Conservation (phyloP, 2,797 vertebrate species). For the Antennarius maculatus region DNA sequence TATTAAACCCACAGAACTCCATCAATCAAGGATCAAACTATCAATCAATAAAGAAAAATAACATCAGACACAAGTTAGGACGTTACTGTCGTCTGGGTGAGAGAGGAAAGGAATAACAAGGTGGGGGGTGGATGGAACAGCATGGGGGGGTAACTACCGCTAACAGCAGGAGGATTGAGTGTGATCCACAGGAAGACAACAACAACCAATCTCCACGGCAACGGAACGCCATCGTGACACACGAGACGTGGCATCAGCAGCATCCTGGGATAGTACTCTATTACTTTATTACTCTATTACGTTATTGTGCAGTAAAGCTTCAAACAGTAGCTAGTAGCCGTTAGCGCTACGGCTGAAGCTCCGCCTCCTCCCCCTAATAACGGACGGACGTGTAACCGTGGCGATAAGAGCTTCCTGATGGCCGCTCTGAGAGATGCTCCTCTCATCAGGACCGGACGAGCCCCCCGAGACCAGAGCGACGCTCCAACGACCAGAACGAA, state of each 20-base stretch:
- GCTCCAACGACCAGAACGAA: too few species aligned
- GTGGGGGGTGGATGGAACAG: not conserved
- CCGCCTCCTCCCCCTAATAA: too few species aligned
- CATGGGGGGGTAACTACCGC: not conserved
- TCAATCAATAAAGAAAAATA: too few species aligned
- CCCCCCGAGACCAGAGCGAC: not conserved
- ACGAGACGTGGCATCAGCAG: not conserved
- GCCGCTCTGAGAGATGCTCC: not conserved
- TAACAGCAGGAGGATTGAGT: conserved; percentile 22
- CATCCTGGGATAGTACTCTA: too few species aligned
- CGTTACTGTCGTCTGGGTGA: conserved; percentile 34
- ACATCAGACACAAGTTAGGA: not conserved
- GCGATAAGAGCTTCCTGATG: conserved; percentile 31
- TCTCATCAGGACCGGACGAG: conserved; percentile 3
- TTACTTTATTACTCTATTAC: too few species aligned
- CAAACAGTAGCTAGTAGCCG: too few species aligned
- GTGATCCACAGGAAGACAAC: conserved; percentile 10
- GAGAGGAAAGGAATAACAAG: not conserved
- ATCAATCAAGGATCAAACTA: too few species aligned
- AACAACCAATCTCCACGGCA: not conserved
- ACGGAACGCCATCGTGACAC: not conserved
- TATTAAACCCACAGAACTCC: too few species aligned
- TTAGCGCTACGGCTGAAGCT: too few species aligned
- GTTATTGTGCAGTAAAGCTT: too few species aligned
- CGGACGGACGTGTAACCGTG: not conserved